These are phyloP conservation scores for Hofmannophila pseudospretella DNA, from an alignment of 2,888 invertebrate species.

Conservation along the genomic window DNA sequence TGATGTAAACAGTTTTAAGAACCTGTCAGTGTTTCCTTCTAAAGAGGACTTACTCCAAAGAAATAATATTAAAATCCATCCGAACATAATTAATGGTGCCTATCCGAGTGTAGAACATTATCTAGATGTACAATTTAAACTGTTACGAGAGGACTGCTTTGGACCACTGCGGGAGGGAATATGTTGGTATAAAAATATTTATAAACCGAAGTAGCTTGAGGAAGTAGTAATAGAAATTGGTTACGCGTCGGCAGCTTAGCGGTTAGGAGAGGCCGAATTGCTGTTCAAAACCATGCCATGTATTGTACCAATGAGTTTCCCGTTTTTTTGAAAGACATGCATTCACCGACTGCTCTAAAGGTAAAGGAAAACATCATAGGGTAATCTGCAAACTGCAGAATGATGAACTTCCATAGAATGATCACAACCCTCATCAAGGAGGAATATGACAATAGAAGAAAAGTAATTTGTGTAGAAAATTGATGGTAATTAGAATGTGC, in stretches of 20 bases:
- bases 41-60: constrained; percentile 72
- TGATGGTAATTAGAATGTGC: neutral
- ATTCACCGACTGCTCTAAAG: too few species aligned
- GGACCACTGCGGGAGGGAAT: constrained; percentile 84
- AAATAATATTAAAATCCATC: constrained; percentile 49
- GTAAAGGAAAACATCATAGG: too few species aligned
- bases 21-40: constrained; percentile 61
- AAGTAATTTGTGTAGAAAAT: neutral
- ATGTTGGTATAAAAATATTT: constrained; percentile 51
- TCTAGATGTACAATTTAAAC: constrained; percentile 86
- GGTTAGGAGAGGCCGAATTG: too few species aligned
- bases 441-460: too few species aligned
- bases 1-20: constrained; percentile 41
- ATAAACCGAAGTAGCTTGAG: too few species aligned
- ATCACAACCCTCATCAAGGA: too few species aligned
- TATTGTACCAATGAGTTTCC: too few species aligned
- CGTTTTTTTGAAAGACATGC: too few species aligned
- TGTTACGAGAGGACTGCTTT: constrained; percentile 89
- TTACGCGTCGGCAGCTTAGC: too few species aligned
- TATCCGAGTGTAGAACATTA: constrained; percentile 84
- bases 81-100: constrained; percentile 79
- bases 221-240: constrained; percentile 3
- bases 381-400: too few species aligned
- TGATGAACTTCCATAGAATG: neutral
- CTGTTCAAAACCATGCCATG: too few species aligned